Evolutionary conservation across 1,140 invertebrate genomes (phyloP).

Genomic region (Cyphomyrmex costatus): DNA sequence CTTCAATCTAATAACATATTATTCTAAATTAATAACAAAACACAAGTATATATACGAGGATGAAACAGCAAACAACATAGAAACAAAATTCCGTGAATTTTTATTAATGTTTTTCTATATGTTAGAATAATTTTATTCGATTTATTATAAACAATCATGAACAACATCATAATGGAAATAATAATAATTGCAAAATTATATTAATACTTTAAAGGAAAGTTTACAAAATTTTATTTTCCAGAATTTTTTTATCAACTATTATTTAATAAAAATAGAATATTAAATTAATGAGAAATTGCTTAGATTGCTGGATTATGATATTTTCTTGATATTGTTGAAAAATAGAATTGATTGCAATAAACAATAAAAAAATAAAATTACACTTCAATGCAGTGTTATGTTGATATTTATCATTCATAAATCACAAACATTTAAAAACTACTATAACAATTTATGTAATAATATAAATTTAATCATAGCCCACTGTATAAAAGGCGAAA

Average conservation of each 20-base stretch:
- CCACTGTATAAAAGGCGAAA: neutral
- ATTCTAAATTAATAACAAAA: slow-evolving; percentile 21
- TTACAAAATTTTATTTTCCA: neutral
- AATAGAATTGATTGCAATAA: neutral
- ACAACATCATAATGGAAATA: neutral
- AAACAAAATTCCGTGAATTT: neutral
- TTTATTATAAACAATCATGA: neutral
- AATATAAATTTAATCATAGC: neutral
- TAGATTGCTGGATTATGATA: neutral
- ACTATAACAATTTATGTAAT: neutral
- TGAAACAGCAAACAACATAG: neutral
- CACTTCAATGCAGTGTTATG: neutral
- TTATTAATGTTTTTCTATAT: slow-evolving; percentile 2
- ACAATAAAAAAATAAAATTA: neutral
- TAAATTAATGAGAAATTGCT: neutral
- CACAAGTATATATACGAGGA: neutral
- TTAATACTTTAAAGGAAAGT: neutral
- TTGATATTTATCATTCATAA: neutral
- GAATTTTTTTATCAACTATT: neutral
- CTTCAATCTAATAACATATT: neutral
- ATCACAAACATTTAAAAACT: neutral
- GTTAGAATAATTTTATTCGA: neutral
- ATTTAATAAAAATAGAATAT: neutral
- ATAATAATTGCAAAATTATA: slow-evolving; percentile 2
- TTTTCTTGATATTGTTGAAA: slow-evolving; percentile 1